Conservation (phyloP, 2,797 vertebrate species). For the Discoglossus pictus region DNA sequence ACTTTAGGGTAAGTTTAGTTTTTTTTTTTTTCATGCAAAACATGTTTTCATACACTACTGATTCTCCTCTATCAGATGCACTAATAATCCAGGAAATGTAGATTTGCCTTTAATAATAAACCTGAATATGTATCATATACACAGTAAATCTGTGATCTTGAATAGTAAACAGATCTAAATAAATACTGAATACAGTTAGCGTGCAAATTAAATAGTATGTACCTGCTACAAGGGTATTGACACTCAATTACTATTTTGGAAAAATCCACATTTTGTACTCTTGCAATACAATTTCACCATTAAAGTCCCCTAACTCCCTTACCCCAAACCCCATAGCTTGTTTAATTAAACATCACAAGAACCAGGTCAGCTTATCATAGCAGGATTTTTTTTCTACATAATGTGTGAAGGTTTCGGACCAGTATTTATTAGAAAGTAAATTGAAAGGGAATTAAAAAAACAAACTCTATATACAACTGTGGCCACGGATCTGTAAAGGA, state of each 20-base stretch:
- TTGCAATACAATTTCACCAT: constrained; percentile 22
- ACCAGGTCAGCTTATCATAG: constrained; percentile 15
- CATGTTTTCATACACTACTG: no score
- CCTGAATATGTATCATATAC: no score
- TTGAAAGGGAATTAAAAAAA: constrained; percentile 37
- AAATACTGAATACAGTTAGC: constrained; percentile 15
- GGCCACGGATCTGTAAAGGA: constrained; percentile 46
- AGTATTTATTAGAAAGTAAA: constrained; percentile 43
- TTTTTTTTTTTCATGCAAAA: no score
- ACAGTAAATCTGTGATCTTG: no score
- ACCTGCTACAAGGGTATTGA: constrained; percentile 5
- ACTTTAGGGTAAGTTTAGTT: no score
- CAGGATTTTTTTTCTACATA: constrained; percentile 8
- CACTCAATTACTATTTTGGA: constrained; percentile 1
- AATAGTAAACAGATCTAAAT: constrained; percentile 20
- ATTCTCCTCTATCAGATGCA: no score
- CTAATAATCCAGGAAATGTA: no score
- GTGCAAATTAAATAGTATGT: constrained; percentile 20
- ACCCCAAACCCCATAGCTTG: constrained; percentile 3
- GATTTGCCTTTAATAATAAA: no score
- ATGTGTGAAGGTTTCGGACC: constrained; percentile 26
- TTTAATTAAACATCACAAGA: constrained; percentile 41
- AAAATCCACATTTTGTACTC: constrained; percentile 3
- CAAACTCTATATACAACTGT: constrained; percentile 39
- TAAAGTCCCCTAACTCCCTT: constrained; percentile 23